These are phyloP conservation scores for Echinarachnius parma DNA, from an alignment of 53 echinoderm and acorn worm species.

Conservation along the genomic window DNA sequence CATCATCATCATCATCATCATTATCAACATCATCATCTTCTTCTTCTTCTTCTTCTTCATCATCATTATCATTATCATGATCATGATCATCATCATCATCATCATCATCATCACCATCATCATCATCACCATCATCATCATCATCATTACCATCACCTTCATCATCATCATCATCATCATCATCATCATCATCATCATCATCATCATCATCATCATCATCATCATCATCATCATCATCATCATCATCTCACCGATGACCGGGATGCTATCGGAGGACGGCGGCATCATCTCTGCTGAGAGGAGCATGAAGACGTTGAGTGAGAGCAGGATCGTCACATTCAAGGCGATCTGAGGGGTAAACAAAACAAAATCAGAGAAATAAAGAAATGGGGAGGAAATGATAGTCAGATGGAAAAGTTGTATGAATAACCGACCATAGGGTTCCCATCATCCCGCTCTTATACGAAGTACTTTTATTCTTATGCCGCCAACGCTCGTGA, in stretches of 20 bases:
- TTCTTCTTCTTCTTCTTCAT: neutral
- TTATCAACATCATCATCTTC: neutral
- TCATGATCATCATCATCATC: conserved; percentile 7
- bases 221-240: too few species aligned
- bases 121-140: neutral
- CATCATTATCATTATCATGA: conserved; percentile 19
- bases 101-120: neutral
- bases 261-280: conserved; percentile 64
- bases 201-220: too few species aligned
- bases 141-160: neutral
- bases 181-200: neutral
- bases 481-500: too few species aligned
- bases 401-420: too few species aligned
- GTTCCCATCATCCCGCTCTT: too few species aligned
- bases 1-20: neutral
- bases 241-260: conserved; percentile 71
- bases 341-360: conserved; percentile 52
- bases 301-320: conserved; percentile 63
- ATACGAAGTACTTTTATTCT: too few species aligned
- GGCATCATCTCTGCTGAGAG: conserved; percentile 76
- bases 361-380: too few species aligned
- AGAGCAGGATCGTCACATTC: conserved; percentile 67
- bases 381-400: too few species aligned
- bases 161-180: neutral
- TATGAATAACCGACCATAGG: too few species aligned